These are phyloP conservation scores for Gymnocheta viridis DNA, from an alignment of 2,888 invertebrate species.

Conservation along the genomic window DNA sequence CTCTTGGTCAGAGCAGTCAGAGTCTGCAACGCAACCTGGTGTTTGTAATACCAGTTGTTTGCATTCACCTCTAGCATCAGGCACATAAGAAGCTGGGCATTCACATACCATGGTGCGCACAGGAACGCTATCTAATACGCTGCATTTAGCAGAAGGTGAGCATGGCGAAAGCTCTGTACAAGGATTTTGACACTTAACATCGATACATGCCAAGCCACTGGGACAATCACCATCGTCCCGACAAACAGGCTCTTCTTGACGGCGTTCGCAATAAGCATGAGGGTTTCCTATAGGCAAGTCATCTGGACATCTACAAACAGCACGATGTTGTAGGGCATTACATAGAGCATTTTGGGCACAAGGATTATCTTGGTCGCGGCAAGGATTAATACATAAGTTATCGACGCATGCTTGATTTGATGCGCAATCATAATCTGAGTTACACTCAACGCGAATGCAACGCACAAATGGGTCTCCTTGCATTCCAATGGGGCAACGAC, in stretches of 20 bases:
- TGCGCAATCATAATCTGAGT: conserved; percentile 90
- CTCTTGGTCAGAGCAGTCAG: conserved; percentile 89
- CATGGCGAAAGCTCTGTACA: conserved; percentile 90
- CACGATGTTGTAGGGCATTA: conserved; percentile 89
- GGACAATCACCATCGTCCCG: conserved; percentile 90
- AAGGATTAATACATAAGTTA: conserved; percentile 91
- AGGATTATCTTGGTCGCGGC: conserved; percentile 85
- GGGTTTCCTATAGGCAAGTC: conserved; percentile 91
- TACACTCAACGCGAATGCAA: conserved; percentile 91
- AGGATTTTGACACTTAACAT: conserved; percentile 89
- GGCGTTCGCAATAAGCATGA: conserved; percentile 87
- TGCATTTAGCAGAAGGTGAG: conserved; percentile 88
- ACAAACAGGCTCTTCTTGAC: conserved; percentile 86
- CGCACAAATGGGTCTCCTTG: conserved; percentile 91
- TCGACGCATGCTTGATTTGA: conserved; percentile 88
- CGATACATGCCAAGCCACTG: conserved; percentile 90
- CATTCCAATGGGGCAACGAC: conserved; percentile 89
- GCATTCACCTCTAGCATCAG: conserved; percentile 90
- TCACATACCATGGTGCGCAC: conserved; percentile 94
- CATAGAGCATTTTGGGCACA: conserved; percentile 93
- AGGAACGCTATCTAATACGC: conserved; percentile 92
- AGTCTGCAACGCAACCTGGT: conserved; percentile 90
- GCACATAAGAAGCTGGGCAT: conserved; percentile 92
- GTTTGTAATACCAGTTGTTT: conserved; percentile 87
- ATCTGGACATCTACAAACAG: conserved; percentile 92